Evolutionary conservation across 2,888 invertebrate species (phyloP), one percentile per base, ranked within the genome.

Genomic region (Nysson spinosus): DNA sequence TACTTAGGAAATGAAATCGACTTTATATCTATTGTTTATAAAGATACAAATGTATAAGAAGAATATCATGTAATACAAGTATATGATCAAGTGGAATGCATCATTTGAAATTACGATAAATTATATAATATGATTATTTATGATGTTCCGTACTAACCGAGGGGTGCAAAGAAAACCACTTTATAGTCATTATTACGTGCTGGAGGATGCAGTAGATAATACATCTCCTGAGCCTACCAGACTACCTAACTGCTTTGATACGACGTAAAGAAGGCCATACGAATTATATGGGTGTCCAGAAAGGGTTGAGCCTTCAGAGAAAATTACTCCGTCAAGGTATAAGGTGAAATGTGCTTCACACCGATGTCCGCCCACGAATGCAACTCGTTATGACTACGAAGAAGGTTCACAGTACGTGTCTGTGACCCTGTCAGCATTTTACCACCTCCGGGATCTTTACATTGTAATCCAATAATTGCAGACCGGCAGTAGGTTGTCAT

Each of bases 401-500:
- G 34, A 30, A 68, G 55, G 49, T 52, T 57, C 69, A 46, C 69
- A 56, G 69, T 66, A 55, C 62, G 51, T 66, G 55, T 55, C 58
- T 64, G 75, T 81, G 81, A 80, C 80, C 81, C 81, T 79, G 81
- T 78, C 80, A 79, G 71, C 80, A 52, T 80, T 79, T 79, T 78
- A 79, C 71, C 81, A 82, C 82, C 83, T 82, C 80, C 77, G 74
- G 74, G 67, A 71, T 67, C 71, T 77, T 80, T 81, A 82, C 75
- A 82, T 80, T 78, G 81, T 84, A 84, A 83, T 82, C 78, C 78
- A 78, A 76, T 83, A 82, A 84, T 83, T 79, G 80, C 81, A 68
- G 73, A 70, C 76, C 71, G 74, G 69, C 69, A 62, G 74, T 65
- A 51, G 78, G 73, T 81, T 80, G 75, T 81, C 81, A 77, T 82